A percentile compares a stretch with the other conserved stretches of the same genome.
phyloP scores from a whole-genome alignment of 2,888 invertebrate species.

The Xestia xanthographa region DNA sequence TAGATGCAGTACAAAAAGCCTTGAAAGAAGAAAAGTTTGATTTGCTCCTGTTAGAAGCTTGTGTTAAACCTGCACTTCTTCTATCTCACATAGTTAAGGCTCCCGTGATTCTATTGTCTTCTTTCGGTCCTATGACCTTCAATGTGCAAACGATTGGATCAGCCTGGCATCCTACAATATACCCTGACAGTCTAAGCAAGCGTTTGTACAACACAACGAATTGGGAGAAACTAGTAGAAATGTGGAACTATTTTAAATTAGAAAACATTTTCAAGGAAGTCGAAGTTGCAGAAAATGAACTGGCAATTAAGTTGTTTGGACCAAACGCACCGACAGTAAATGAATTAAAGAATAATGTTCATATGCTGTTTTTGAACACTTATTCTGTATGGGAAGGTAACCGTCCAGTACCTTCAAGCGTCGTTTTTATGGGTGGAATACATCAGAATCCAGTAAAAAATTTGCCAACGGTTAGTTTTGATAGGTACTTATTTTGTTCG shows the following conservation, averaged over 20 bases:
- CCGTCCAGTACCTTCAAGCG: constrained; percentile 76
- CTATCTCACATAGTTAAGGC: constrained; percentile 60
- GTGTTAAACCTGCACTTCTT: constrained; percentile 49
- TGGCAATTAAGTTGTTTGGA: constrained; percentile 67
- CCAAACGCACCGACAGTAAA: constrained; percentile 61
- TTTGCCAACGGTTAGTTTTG: constrained; percentile 33
- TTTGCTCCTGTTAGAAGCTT: constrained; percentile 70
- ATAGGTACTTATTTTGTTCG: no score
- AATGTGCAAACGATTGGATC: constrained; percentile 60
- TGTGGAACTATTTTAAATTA: constrained; percentile 51
- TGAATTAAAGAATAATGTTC: constrained; percentile 71
- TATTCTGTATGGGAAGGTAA: constrained; percentile 78
- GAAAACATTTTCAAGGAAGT: constrained; percentile 37
- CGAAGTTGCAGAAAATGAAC: constrained; percentile 56
- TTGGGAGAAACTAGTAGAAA: constrained; percentile 69
- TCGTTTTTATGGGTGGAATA: constrained; percentile 75
- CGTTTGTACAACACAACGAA: constrained; percentile 67
- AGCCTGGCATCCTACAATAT: constrained; percentile 66
- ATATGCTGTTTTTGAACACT: constrained; percentile 81
- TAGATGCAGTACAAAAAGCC: constrained; percentile 64
- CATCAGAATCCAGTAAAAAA: constrained; percentile 30
- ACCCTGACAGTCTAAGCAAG: constrained; percentile 62
- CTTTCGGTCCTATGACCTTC: constrained; percentile 61
- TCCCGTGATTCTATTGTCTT: constrained; percentile 73
- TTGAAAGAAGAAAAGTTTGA: constrained; percentile 69